Conservation (phyloP, 1,140 invertebrate genomes). For the Heliconius eleuchia region DNA sequence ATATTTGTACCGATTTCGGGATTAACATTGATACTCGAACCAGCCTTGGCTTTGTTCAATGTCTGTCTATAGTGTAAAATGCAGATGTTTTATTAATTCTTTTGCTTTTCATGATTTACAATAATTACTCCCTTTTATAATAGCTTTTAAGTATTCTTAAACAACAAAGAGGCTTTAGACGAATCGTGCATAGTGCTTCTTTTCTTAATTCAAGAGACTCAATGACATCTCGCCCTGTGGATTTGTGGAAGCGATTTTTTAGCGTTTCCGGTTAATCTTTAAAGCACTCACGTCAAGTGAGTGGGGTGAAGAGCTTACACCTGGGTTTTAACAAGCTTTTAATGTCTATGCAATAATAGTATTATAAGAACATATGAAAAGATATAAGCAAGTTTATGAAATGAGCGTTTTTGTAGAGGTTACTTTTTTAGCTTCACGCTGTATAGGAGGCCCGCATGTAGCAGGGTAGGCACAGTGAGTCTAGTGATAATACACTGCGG, state of each 20-base stretch:
- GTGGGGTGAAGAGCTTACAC: conserved; percentile 42
- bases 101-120: conserved; percentile 54
- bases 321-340: conserved; percentile 36
- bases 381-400: neutral
- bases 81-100: conserved; percentile 60
- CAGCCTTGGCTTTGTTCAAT: conserved; percentile 71
- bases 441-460: too few relatives aligned
- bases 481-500: too few relatives aligned
- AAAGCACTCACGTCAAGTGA: conserved; percentile 7
- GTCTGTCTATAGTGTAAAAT: conserved; percentile 68
- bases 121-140: conserved; percentile 70
- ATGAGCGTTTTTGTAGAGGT: neutral
- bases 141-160: conserved; percentile 67
- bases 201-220: conserved; percentile 60
- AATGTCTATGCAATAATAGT: conserved; percentile 6
- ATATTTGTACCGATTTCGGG: conserved; percentile 76
- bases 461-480: too few relatives aligned
- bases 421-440: too few relatives aligned
- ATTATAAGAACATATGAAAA: neutral
- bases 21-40: conserved; percentile 74
- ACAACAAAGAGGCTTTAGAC: conserved; percentile 66
- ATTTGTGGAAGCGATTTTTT: conserved; percentile 57
- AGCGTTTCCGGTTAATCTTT: conserved; percentile 55
- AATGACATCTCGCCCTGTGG: conserved; percentile 56
- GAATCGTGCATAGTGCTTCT: conserved; percentile 50